phyloP scores from a whole-genome alignment of 2,113 vertebrate genomes.

The Peromyscus leucopus region DNA sequence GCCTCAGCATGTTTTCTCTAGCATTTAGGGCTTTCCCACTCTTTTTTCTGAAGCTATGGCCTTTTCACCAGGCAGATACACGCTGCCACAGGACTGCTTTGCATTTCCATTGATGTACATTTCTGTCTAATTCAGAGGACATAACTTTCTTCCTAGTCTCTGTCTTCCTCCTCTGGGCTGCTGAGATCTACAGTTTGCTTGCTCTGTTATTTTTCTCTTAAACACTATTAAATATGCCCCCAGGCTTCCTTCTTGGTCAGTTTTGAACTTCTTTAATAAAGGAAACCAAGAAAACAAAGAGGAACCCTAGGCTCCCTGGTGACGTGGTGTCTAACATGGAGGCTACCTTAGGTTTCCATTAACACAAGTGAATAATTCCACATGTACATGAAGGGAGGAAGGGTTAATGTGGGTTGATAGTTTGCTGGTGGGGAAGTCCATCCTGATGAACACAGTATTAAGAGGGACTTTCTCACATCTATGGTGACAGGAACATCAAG shows the following conservation, averaged over 20 bases:
- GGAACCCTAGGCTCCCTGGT: neutral
- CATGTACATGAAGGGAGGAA: neutral
- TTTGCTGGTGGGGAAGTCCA: neutral
- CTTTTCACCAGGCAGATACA: neutral
- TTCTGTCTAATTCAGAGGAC: neutral
- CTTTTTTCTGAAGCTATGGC: neutral
- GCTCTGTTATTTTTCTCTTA: neutral
- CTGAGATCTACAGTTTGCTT: neutral
- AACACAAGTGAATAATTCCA: neutral
- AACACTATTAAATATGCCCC: neutral
- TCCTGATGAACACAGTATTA: neutral
- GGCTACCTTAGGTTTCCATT: neutral
- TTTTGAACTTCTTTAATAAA: neutral
- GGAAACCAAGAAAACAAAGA: neutral
- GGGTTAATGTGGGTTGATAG: neutral
- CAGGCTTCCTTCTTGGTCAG: neutral
- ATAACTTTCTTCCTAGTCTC: neutral
- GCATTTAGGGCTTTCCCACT: too few species aligned
- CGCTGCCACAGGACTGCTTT: neutral
- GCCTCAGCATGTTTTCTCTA: neutral
- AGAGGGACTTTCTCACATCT: neutral
- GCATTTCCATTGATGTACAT: neutral
- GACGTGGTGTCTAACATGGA: neutral
- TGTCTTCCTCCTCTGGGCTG: neutral
- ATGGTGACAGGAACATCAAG: neutral